These are phyloP conservation scores for Alethe castanea DNA, from an alignment of 2,113 vertebrate genomes.

Conservation along the genomic window DNA sequence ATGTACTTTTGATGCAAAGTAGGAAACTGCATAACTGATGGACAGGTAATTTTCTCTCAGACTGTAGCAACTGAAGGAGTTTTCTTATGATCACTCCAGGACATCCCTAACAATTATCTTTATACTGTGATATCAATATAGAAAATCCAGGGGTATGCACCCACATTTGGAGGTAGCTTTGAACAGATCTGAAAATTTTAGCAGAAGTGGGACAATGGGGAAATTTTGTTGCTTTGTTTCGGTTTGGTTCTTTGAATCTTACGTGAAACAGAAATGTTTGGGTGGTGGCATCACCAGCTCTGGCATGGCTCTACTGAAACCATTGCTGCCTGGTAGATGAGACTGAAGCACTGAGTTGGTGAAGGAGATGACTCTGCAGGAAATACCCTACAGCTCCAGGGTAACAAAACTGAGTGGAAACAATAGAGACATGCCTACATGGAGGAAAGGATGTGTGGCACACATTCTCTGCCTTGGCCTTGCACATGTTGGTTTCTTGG, in stretches of 20 bases:
- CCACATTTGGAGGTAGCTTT: not conserved
- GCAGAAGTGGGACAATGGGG: rapidly evolving
- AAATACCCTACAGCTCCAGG: constrained; percentile 37
- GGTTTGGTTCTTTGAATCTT: not conserved
- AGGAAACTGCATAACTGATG: not conserved
- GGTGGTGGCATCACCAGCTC: not conserved
- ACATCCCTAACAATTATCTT: not conserved
- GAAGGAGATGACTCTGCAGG: constrained; percentile 35
- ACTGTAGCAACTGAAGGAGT: not conserved
- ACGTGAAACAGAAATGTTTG: not conserved
- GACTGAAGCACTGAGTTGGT: not conserved
- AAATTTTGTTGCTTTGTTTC: not conserved
- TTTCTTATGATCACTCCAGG: not conserved
- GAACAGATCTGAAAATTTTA: not conserved
- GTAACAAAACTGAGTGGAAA: constrained; percentile 26
- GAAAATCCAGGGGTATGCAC: not conserved
- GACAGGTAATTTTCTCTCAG: not conserved
- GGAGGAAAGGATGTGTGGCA: not conserved
- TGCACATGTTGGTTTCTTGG: not conserved
- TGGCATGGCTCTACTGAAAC: not conserved
- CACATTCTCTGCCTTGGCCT: not conserved
- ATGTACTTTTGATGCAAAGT: not conserved
- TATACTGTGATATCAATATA: not conserved
- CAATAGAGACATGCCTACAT: not conserved
- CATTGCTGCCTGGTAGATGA: not conserved